Conservation (phyloP, 2,797 vertebrate species). For the Aythya fuligula region DNA sequence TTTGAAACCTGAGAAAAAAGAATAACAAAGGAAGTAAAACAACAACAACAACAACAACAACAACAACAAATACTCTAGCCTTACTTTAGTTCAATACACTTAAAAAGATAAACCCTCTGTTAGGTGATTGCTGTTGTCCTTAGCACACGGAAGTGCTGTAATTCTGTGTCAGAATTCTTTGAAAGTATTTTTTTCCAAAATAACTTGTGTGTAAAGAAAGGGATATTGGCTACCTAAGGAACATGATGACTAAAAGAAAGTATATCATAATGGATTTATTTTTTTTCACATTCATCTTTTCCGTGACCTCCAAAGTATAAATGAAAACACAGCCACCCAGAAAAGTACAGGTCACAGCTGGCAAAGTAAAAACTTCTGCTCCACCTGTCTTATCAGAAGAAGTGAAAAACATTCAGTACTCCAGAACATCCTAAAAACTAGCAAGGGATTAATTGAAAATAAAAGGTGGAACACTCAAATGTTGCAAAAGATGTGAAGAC, state of each 20-base stretch:
- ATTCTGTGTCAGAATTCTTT: neutral
- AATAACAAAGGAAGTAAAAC: neutral
- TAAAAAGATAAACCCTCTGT: neutral
- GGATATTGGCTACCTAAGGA: neutral
- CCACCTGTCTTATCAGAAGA: neutral
- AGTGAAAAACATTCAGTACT: neutral
- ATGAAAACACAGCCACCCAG: neutral
- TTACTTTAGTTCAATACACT: neutral
- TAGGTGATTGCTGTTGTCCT: neutral
- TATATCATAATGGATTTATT: neutral
- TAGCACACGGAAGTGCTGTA: neutral
- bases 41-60: neutral
- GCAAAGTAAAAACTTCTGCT: neutral
- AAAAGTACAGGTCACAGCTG: neutral
- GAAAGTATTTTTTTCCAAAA: neutral
- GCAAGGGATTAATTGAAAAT: neutral
- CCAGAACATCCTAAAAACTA: neutral
- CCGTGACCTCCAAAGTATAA: neutral
- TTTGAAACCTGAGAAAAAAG: neutral
- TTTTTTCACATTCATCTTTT: neutral
- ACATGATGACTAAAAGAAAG: neutral
- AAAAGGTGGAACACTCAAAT: neutral
- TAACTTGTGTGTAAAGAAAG: neutral
- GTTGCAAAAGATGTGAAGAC: neutral
- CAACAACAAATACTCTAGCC: neutral